Percentiles rank a stretch among this genome's conserved stretches.
Conservation (phyloP, 2,888 invertebrate species). For the Lycaena phlaeas region DNA sequence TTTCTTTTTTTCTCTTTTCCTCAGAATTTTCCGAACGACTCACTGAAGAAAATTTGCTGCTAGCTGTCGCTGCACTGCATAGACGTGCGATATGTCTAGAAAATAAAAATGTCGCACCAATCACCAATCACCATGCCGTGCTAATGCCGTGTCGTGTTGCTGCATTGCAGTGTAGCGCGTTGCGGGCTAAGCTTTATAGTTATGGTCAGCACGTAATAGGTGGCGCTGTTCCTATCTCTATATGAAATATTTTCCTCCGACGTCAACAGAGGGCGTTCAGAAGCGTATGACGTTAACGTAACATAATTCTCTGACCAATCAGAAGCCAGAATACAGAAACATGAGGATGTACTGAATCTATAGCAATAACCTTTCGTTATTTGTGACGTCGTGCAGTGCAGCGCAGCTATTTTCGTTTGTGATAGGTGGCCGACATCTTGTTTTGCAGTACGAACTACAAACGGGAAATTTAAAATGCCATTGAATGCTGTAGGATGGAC, state of each 20-base stretch:
- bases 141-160: no score
- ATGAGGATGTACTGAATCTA: conserved; percentile 16
- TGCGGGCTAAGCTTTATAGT: no score
- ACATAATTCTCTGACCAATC: conserved; percentile 31
- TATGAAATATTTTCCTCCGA: not conserved
- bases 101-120: no score
- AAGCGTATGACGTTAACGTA: conserved; percentile 9
- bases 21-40: no score
- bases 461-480: conserved; percentile 38
- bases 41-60: no score
- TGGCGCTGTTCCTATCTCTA: conserved; percentile 8
- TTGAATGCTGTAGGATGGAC: conserved; percentile 57
- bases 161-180: no score
- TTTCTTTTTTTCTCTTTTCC: no score
- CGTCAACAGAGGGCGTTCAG: not conserved
- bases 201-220: no score
- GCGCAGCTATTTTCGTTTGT: conserved; percentile 54
- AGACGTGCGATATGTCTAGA: no score
- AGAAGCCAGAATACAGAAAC: conserved; percentile 18
- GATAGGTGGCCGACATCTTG: conserved; percentile 67
- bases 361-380: conserved; percentile 19
- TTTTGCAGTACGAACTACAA: conserved; percentile 31
- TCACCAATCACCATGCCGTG: no score
- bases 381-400: conserved; percentile 59
- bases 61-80: no score